These are phyloP conservation scores for Neodiprion virginianus DNA, from an alignment of 1,140 invertebrate genomes.

Conservation along the genomic window DNA sequence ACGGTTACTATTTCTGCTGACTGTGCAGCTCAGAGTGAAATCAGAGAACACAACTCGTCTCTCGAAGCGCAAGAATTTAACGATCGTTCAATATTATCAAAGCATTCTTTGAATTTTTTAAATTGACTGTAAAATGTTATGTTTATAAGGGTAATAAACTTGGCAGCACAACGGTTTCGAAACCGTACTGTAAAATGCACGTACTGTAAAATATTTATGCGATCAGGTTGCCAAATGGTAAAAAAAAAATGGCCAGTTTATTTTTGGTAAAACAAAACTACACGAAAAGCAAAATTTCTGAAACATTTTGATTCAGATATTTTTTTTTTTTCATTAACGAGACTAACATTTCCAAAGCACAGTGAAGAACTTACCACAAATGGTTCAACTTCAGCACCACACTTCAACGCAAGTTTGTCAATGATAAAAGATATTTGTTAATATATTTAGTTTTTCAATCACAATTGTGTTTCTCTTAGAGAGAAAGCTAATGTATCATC, in stretches of 20 bases:
- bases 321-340: not conserved
- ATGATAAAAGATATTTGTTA: slow-evolving; percentile 60
- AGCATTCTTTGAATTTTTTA: not conserved
- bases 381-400: slow-evolving; percentile 90
- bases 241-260: no score
- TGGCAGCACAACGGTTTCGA: no score
- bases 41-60: not conserved
- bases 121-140: no score
- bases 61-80: not conserved
- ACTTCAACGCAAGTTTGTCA: slow-evolving; percentile 72
- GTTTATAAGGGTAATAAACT: no score
- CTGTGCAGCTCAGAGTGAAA: not conserved
- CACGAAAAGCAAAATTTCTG: not conserved
- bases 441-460: not conserved
- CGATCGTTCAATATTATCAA: not conserved
- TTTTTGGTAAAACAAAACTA: no score
- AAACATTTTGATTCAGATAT: not conserved
- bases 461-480: no score
- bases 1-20: not conserved
- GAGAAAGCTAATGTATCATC: no score
- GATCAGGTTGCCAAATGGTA: no score
- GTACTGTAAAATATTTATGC: no score
- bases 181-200: no score
- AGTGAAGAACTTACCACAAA: slow-evolving; percentile 86
- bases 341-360: not conserved